Conservation (phyloP, 2,113 vertebrate genomes). For the Aphelocoma coerulescens region DNA sequence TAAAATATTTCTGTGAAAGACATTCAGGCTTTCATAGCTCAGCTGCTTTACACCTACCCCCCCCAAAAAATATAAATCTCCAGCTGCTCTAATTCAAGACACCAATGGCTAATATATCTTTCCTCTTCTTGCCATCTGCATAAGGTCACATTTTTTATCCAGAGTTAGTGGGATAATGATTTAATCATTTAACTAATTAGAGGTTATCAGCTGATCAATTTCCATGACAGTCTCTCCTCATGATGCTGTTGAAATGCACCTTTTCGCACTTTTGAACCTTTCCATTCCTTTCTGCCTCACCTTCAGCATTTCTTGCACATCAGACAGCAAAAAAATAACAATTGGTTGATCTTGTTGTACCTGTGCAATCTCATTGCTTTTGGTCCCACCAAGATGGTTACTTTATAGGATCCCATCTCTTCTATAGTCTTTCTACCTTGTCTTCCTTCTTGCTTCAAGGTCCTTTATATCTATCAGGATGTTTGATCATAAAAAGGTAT, state of each 20-base stretch:
- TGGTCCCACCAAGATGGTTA: background rate
- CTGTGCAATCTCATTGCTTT: background rate
- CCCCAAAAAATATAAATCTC: background rate
- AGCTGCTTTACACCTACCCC: background rate
- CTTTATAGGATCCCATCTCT: background rate
- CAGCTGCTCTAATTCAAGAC: background rate
- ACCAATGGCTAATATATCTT: background rate
- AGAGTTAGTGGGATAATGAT: background rate
- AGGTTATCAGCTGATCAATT: background rate
- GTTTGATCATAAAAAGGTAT: background rate
- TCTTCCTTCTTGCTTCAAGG: background rate
- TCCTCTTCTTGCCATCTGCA: background rate
- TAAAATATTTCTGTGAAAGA: background rate
- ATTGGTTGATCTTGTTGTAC: background rate
- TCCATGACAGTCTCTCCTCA: background rate
- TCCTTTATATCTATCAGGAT: background rate
- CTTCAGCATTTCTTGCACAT: background rate
- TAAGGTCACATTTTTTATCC: background rate
- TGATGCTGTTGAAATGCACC: background rate
- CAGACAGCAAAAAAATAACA: background rate
- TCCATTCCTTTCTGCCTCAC: background rate
- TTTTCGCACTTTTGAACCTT: background rate
- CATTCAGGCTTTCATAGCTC: background rate
- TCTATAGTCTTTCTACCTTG: background rate
- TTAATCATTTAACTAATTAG: background rate